Evolutionary conservation across 2,113 vertebrate genomes (phyloP).

Genomic region (Guaruba guarouba): DNA sequence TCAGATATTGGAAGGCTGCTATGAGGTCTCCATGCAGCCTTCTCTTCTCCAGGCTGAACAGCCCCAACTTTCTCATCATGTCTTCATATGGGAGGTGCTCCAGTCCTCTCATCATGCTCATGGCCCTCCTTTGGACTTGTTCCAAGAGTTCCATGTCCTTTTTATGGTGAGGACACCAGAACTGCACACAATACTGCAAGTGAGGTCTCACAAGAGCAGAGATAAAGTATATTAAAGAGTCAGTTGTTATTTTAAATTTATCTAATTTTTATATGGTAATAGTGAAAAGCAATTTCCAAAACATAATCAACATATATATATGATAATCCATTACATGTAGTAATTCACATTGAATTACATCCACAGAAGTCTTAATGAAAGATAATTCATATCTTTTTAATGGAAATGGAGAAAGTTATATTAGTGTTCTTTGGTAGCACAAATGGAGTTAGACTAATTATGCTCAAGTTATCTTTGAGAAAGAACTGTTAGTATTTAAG

Average conservation of each 20-base stretch:
- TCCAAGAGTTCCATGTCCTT: no score
- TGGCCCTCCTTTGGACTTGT: no score
- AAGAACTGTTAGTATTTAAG: neutral
- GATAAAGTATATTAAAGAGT: neutral
- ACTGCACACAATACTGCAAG: no score
- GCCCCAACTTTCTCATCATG: no score
- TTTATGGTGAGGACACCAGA: no score
- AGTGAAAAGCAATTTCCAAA: neutral
- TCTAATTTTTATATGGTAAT: neutral
- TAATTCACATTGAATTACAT: neutral
- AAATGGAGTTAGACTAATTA: neutral
- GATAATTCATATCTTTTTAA: neutral
- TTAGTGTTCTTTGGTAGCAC: neutral
- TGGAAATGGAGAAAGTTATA: neutral
- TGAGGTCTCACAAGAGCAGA: no score
- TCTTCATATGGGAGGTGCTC: no score
- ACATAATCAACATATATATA: neutral
- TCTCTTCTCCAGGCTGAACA: no score
- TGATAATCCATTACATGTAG: neutral
- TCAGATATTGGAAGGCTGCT: no score
- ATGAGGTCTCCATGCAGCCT: no score
- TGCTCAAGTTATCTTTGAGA: neutral
- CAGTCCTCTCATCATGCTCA: no score
- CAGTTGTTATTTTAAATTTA: neutral
- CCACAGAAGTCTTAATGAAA: neutral